Evolutionary conservation across 2,797 vertebrate genomes (phyloP).

Genomic region (Scolopax rusticola): DNA sequence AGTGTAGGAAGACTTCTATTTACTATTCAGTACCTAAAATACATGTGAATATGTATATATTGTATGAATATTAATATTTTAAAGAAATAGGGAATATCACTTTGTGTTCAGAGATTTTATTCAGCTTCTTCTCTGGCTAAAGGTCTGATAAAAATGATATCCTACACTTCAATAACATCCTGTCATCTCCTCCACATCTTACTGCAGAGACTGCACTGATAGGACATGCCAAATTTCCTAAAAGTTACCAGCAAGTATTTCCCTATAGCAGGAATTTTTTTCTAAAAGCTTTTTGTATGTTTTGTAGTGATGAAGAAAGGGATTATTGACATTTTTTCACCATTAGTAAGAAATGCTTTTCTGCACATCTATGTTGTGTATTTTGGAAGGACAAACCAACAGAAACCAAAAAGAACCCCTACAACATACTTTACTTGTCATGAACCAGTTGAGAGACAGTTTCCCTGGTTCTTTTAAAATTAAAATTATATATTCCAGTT

Average conservation of each 20-base stretch:
- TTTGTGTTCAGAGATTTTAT: not conserved
- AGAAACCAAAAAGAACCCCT: not conserved
- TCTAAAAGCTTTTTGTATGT: not conserved
- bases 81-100: not conserved
- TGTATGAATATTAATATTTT: not conserved
- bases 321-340: not conserved
- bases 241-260: not conserved
- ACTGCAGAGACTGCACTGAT: not conserved
- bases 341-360: not conserved
- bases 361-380: too few species aligned
- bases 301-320: not conserved
- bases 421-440: not conserved
- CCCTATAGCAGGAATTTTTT: not conserved
- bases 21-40: slow-evolving; percentile 1
- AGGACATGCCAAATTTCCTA: not conserved
- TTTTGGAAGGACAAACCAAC: not conserved
- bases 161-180: not conserved
- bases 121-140: not conserved
- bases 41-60: not conserved
- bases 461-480: not conserved
- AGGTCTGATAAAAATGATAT: not conserved
- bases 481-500: not conserved
- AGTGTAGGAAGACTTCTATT: not conserved
- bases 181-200: not conserved
- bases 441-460: not conserved